Evolutionary conservation across 2,797 vertebrate species (phyloP).

Genomic region (Bradypodion pumilum): DNA sequence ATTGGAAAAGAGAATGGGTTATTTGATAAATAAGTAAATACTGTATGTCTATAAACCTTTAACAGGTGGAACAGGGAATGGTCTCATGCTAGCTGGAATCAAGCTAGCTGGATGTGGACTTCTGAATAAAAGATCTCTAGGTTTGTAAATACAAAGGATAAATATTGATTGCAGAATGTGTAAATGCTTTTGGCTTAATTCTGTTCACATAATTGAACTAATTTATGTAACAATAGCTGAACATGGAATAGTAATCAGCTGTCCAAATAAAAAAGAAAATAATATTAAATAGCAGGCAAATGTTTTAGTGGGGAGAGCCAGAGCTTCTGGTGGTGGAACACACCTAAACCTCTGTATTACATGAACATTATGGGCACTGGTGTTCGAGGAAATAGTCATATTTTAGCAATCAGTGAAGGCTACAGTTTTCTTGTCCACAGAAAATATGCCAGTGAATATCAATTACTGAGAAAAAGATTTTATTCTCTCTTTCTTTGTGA

Average conservation of each 20-base stretch:
- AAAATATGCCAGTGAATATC: too few relatives aligned
- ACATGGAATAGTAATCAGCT: constrained; percentile 22
- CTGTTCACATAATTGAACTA: constrained; percentile 48
- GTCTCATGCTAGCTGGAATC: too few relatives aligned
- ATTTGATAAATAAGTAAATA: too few relatives aligned
- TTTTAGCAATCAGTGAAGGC: not conserved
- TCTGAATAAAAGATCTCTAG: constrained; percentile 17
- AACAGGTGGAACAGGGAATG: too few relatives aligned
- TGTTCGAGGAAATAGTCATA: not conserved
- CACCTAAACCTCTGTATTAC: not conserved
- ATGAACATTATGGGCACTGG: not conserved
- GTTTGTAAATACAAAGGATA: constrained; percentile 36
- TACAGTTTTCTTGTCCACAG: not conserved
- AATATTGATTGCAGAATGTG: constrained; percentile 36
- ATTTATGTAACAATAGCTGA: constrained; percentile 53
- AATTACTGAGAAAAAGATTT: not conserved
- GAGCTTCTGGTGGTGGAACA: not conserved
- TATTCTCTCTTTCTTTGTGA: not conserved
- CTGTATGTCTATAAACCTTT: too few relatives aligned
- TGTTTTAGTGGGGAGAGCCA: constrained; percentile 25
- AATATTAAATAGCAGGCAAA: constrained; percentile 5
- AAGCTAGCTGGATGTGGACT: constrained; percentile 22
- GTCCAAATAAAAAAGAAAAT: constrained; percentile 50
- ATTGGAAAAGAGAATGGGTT: too few relatives aligned
- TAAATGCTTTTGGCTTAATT: constrained; percentile 44